Conservation (phyloP, 2,113 vertebrate species). For the Sinocyclocheilus anophthalmus region DNA sequence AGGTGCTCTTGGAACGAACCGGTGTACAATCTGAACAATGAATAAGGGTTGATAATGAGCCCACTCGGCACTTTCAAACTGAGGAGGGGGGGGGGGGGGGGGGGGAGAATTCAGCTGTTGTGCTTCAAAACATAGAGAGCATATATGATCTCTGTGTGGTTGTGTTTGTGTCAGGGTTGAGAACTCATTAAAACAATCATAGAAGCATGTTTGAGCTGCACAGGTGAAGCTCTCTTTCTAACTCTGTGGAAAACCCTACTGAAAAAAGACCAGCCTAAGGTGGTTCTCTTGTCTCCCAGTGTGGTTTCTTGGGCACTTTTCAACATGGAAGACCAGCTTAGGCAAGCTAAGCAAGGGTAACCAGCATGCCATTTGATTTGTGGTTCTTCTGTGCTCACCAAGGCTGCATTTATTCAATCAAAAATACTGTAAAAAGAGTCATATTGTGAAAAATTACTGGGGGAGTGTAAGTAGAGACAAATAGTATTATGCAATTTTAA, state of each 20-base stretch:
- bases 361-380: too few relatives aligned
- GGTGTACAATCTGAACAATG: conserved; percentile 4
- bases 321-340: not conserved
- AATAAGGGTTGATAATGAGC: not conserved
- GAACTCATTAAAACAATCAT: conserved; percentile 11
- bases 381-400: too few relatives aligned
- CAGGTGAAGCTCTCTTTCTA: not conserved
- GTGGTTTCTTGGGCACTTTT: not conserved
- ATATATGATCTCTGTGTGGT: not conserved
- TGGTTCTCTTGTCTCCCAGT: not conserved
- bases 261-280: not conserved
- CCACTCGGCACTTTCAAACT: not conserved
- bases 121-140: not conserved
- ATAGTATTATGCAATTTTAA: too few relatives aligned
- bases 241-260: not conserved
- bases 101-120: not conserved
- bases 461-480: too few relatives aligned
- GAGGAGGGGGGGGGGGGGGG: too few relatives aligned
- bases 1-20: too few relatives aligned
- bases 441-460: not conserved
- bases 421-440: not conserved
- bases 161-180: not conserved
- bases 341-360: not conserved
- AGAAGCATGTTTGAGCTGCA: not conserved
- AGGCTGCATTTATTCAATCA: not conserved